These are phyloP conservation scores for Chymomyza caudatula DNA, from an alignment of 2,888 invertebrate genomes.

Conservation along the genomic window DNA sequence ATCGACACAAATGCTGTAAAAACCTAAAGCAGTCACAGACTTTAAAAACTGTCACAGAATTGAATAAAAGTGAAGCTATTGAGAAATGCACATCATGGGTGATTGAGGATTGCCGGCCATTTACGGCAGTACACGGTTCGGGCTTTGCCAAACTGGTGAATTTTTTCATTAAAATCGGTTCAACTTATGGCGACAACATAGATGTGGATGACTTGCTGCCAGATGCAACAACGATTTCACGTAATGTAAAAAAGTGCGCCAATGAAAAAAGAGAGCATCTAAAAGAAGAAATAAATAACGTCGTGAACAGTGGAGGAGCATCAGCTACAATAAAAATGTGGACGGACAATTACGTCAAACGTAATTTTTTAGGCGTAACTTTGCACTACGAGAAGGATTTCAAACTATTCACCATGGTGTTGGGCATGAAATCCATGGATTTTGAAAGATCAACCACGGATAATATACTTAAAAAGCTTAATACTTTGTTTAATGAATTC, in stretches of 20 bases:
- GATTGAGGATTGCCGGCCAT: slow-evolving; percentile 2
- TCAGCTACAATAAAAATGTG: slow-evolving; percentile 20
- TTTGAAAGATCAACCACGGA: slow-evolving; percentile 3
- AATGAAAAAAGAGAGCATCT: neutral
- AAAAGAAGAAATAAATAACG: neutral
- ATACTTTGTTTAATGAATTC: slow-evolving; percentile 6
- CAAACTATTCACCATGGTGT: neutral
- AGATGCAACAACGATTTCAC: slow-evolving; percentile 1
- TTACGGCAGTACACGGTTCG: neutral
- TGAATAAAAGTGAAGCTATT: no score
- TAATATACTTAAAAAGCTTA: slow-evolving; percentile 7
- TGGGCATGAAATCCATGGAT: slow-evolving; percentile 19
- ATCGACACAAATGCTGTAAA: slow-evolving; percentile 23
- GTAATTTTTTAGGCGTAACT: slow-evolving; percentile 14
- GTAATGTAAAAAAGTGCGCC: no score
- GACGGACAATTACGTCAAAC: slow-evolving; percentile 12
- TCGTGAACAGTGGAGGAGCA: slow-evolving; percentile 6
- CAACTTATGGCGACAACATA: slow-evolving; percentile 13
- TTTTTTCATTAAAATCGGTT: slow-evolving; percentile 10
- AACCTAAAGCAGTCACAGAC: slow-evolving; percentile 13
- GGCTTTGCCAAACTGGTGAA: neutral
- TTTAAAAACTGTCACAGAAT: neutral
- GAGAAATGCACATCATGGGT: neutral
- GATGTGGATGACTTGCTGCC: slow-evolving; percentile 8
- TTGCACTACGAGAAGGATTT: slow-evolving; percentile 3